Evolutionary conservation across 2,888 invertebrate species (phyloP).

Genomic region (Pollenia angustigena): DNA sequence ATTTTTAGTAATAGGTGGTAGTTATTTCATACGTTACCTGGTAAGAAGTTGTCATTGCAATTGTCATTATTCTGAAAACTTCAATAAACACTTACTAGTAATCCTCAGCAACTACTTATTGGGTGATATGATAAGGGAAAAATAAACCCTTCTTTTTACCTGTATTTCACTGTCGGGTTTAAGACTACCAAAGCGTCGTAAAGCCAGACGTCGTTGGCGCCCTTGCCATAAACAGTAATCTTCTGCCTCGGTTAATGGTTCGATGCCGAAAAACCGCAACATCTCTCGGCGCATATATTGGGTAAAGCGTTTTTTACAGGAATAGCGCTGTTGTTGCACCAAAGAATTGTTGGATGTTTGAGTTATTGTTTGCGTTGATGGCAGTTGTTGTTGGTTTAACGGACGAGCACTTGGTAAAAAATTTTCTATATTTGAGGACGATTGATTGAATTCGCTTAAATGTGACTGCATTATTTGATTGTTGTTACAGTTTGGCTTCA

Average conservation of each 20-base stretch:
- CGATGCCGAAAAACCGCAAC: constrained; percentile 83
- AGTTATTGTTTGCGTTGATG: constrained; percentile 69
- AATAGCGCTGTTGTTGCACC: constrained; percentile 73
- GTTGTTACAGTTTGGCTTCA: constrained; percentile 46
- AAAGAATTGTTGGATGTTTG: constrained; percentile 54
- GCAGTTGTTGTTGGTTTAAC: constrained; percentile 67
- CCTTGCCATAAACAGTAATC: constrained; percentile 82
- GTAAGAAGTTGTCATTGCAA: too few relatives aligned
- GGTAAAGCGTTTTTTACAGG: constrained; percentile 81
- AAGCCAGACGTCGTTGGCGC: constrained; percentile 82
- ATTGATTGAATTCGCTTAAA: constrained; percentile 48
- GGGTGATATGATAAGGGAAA: too few relatives aligned
- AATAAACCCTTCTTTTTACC: constrained; percentile 26
- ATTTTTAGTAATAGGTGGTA: too few relatives aligned
- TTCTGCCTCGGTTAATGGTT: constrained; percentile 80
- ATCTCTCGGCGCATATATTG: constrained; percentile 82
- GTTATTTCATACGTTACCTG: too few relatives aligned
- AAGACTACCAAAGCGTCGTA: constrained; percentile 81
- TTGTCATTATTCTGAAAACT: too few relatives aligned
- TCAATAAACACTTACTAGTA: too few relatives aligned
- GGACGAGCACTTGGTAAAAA: constrained; percentile 28
- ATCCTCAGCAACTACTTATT: too few relatives aligned
- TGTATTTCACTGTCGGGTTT: constrained; percentile 58
- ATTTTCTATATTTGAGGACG: constrained; percentile 45
- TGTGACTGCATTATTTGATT: constrained; percentile 64